Base-by-base conservation (phyloP, 2,113 vertebrate genomes). In the Petromus typicus region DNA sequence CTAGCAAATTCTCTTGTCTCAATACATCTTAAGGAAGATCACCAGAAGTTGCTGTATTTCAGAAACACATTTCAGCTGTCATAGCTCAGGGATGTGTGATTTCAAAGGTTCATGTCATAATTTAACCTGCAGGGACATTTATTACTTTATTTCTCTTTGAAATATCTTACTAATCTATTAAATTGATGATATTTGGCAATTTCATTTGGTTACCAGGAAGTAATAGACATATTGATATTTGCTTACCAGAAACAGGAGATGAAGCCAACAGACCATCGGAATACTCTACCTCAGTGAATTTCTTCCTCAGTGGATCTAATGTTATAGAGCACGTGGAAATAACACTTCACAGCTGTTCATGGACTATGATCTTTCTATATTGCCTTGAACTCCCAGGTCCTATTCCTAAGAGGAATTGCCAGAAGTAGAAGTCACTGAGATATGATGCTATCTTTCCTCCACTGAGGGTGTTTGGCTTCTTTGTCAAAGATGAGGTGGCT, bases 91-190 rank as follows among this genome's bases (percentile, higher is more conserved):
- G 1, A 48, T 25, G 2, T 54, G 18, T 54, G 13, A 59, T 4
- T 12, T 20, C 45, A 43, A 18, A 69, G 25, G 0, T 11, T 32
- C 4, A 43, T 18, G 48, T 30, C 37, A n/a, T 8, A 66, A 40
- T 75, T 45, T 14, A 56, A 17, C 56, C 16, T 34, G 2, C 37
- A 75, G 57, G 37, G 14, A 45, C 1, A 43, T 32, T 73, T 27
- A 25, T 75, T 27, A 9, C 27, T 51, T 40, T 40, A 32, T 23
- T 7, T 11, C 51, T 63, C 43, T 64, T 40, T 1, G 56, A 89
- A 5, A n/a, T 2, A 56, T 37, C 12, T 5, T 40, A 54, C 25
- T 51, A 2, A 0, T 40, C 20, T 7, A 23, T 69, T 32, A 56
- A 5, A 56, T 54, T 71, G 34, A 51, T 64, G 48, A 30, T 40